phyloP scores from a whole-genome alignment of 2,888 invertebrate genomes.

The Rhingia campestris region DNA sequence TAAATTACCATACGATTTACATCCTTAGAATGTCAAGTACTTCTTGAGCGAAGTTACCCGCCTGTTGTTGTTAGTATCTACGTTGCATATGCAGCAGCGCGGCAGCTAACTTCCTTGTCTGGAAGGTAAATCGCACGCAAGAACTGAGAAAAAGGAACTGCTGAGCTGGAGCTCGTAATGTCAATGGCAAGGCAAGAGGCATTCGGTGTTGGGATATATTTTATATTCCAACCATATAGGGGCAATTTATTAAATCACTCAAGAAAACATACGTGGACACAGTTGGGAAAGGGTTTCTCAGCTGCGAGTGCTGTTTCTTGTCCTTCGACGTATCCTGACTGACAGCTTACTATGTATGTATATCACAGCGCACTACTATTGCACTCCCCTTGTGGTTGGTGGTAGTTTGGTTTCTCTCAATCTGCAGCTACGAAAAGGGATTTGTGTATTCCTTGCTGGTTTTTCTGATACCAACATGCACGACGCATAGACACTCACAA shows the following conservation, averaged over 20 bases:
- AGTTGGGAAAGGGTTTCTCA: constrained; percentile 67
- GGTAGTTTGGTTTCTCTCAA: constrained; percentile 47
- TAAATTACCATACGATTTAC: constrained; percentile 75
- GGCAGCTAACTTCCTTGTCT: constrained; percentile 40
- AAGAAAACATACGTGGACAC: constrained; percentile 74
- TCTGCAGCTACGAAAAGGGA: constrained; percentile 47
- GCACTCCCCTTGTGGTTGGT: constrained; percentile 40
- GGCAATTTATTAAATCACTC: constrained; percentile 75
- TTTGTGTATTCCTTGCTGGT: constrained; percentile 58
- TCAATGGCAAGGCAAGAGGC: constrained; percentile 36
- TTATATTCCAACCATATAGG: constrained; percentile 73
- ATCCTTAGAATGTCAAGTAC: constrained; percentile 74
- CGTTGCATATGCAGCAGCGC: constrained; percentile 48
- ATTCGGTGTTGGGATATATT: constrained; percentile 47
- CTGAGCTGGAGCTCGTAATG: constrained; percentile 49
- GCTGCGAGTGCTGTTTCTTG: constrained; percentile 48
- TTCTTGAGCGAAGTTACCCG: constrained; percentile 66
- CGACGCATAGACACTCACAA: neutral
- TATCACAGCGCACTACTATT: constrained; percentile 5
- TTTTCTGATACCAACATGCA: constrained; percentile 28
- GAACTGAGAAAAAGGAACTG: constrained; percentile 20
- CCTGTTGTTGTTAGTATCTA: constrained; percentile 50
- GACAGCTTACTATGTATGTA: constrained; percentile 38
- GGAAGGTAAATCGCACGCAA: constrained; percentile 53
- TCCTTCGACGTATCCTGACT: constrained; percentile 60